Evolutionary conservation across 2,888 invertebrate species (phyloP).

Genomic region (Eupeodes latifasciatus): DNA sequence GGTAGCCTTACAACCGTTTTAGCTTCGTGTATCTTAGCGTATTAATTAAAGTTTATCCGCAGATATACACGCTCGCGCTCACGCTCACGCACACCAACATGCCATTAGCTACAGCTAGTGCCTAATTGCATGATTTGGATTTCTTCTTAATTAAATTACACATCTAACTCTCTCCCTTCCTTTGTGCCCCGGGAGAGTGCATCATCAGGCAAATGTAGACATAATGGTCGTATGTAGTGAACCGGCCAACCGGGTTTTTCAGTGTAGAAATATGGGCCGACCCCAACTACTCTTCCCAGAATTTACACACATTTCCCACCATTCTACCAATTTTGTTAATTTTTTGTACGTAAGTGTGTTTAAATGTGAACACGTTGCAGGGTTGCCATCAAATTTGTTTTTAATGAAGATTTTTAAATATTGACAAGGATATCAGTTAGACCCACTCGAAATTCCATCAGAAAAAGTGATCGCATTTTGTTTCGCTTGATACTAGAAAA

Average conservation of each 20-base stretch:
- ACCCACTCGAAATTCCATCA: too few relatives aligned
- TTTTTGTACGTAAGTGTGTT: background rate
- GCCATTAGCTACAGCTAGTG: conserved; percentile 58
- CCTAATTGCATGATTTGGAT: conserved; percentile 76
- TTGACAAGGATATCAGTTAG: too few relatives aligned
- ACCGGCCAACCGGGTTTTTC: conserved; percentile 13
- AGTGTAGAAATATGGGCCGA: background rate
- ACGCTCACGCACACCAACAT: conserved; percentile 15
- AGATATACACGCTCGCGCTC: conserved; percentile 56
- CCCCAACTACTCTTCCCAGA: background rate
- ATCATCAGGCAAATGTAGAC: background rate
- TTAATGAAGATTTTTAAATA: too few relatives aligned
- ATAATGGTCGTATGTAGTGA: background rate
- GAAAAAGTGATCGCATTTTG: too few relatives aligned
- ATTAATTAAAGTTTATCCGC: conserved; percentile 76
- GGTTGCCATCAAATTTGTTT: background rate
- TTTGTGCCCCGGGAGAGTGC: background rate
- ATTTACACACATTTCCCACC: conserved; percentile 10
- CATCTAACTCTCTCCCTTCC: conserved; percentile 7
- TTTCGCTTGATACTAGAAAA: too few relatives aligned
- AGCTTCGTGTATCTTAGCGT: conserved; percentile 70
- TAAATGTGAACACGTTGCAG: too few relatives aligned
- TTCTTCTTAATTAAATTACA: conserved; percentile 77
- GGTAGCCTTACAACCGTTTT: conserved; percentile 50
- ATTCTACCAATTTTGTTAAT: background rate